Conservation (phyloP, 2,888 invertebrate genomes). For the Drosophila falleni region DNA sequence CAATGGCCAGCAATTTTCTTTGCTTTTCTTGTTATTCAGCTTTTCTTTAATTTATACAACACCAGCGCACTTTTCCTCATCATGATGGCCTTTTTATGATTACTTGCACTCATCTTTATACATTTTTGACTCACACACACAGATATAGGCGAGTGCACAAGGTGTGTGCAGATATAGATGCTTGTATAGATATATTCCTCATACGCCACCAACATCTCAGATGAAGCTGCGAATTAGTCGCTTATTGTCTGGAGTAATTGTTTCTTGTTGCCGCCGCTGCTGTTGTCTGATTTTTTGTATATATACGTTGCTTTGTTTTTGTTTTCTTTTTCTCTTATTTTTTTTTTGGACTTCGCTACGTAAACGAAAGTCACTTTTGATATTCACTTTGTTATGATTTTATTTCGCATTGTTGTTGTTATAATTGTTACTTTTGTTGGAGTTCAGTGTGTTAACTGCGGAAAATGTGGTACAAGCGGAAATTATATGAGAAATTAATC, state of each 20-base stretch:
- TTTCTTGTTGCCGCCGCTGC: slow-evolving; percentile 63
- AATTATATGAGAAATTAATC: slow-evolving; percentile 58
- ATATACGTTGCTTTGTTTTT: slow-evolving; percentile 19
- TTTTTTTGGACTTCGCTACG: slow-evolving; percentile 35
- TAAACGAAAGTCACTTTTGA: slow-evolving; percentile 74
- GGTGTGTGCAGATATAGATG: slow-evolving; percentile 8
- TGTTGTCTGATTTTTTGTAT: slow-evolving; percentile 34
- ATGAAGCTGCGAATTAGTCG: slow-evolving; percentile 73
- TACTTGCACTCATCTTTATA: slow-evolving; percentile 56
- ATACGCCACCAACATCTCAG: slow-evolving; percentile 46
- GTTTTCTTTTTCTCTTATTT: slow-evolving; percentile 26
- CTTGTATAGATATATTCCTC: slow-evolving; percentile 38
- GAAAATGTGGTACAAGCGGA: slow-evolving; percentile 69
- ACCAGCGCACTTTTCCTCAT: slow-evolving; percentile 66
- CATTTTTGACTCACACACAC: slow-evolving; percentile 33
- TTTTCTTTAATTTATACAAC: slow-evolving; percentile 61
- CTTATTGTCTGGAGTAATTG: slow-evolving; percentile 79
- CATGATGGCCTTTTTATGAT: slow-evolving; percentile 74
- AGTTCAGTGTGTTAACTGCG: slow-evolving; percentile 52
- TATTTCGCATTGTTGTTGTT: slow-evolving; percentile 36
- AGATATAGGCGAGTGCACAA: slow-evolving; percentile 12
- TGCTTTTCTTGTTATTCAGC: slow-evolving; percentile 42
- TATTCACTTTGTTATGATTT: slow-evolving; percentile 69
- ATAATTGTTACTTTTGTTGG: slow-evolving; percentile 35
- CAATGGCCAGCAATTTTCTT: slow-evolving; percentile 60